phyloP scores from a whole-genome alignment of 2,113 vertebrate species.

The Lanius ludovicianus region DNA sequence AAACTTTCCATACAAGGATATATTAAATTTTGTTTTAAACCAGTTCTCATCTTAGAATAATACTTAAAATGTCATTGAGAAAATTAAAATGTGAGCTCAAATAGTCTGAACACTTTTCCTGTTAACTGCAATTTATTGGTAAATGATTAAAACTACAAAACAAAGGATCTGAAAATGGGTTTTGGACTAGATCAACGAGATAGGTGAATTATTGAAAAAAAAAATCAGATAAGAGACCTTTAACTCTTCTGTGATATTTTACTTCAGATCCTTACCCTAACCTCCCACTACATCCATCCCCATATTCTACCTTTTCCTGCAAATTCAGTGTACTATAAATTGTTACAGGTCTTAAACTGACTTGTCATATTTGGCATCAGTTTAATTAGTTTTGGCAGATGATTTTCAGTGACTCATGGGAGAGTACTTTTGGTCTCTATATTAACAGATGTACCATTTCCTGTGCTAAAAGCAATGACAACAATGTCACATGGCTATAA shows the following conservation, averaged over 20 bases:
- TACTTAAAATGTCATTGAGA: neutral
- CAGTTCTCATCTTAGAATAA: neutral
- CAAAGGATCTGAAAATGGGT: neutral
- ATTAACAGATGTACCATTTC: conserved; percentile 73
- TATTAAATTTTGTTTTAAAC: neutral
- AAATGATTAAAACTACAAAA: neutral
- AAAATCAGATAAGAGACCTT: neutral
- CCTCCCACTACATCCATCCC: neutral
- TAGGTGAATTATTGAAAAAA: neutral
- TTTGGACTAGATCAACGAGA: neutral
- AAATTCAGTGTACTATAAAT: conserved; percentile 57
- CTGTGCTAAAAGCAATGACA: conserved; percentile 76
- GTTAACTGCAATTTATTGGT: neutral
- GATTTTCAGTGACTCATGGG: conserved; percentile 81
- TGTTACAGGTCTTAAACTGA: conserved; percentile 75
- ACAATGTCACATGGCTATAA: conserved; percentile 79
- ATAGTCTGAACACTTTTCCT: neutral
- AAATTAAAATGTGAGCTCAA: neutral
- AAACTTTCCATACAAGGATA: neutral
- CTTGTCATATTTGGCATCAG: conserved; percentile 83
- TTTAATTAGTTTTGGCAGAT: conserved; percentile 86
- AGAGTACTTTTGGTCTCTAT: conserved; percentile 71
- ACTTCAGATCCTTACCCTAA: neutral
- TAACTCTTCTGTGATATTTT: neutral
- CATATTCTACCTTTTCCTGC: neutral